A percentile compares a stretch with the other conserved stretches of the same genome.
phyloP scores from a whole-genome alignment of 2,888 invertebrate genomes.

The Stramonita haemastoma region DNA sequence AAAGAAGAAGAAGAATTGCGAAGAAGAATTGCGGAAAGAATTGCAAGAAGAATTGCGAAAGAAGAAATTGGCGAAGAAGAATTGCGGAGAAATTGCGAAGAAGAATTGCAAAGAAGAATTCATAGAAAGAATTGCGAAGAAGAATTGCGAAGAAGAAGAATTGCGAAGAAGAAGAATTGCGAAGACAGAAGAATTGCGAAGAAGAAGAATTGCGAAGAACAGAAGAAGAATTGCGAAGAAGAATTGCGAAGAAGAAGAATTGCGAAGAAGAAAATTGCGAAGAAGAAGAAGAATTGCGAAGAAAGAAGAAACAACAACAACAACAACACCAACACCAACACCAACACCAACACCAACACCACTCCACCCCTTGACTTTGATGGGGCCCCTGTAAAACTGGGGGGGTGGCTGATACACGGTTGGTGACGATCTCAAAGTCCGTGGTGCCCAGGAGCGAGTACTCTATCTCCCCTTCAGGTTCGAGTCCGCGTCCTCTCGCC shows the following conservation, averaged over 20 bases:
- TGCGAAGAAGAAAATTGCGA: neutral
- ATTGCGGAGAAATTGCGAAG: neutral
- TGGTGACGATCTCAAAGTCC: slow-evolving; percentile 32
- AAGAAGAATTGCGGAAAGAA: neutral
- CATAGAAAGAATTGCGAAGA: neutral
- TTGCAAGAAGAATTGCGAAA: neutral
- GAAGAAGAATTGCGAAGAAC: neutral
- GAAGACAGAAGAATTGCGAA: too few relatives aligned
- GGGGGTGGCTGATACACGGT: neutral
- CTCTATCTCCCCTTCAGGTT: slow-evolving; percentile 34
- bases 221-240: too few relatives aligned
- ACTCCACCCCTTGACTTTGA: slow-evolving; percentile 39
- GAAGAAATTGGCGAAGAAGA: neutral
- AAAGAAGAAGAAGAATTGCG: neutral
- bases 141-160: neutral
- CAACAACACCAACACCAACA: neutral
- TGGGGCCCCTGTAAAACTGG: slow-evolving; percentile 9
- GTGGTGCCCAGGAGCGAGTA: slow-evolving; percentile 34
- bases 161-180: too few relatives aligned
- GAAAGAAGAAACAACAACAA: neutral
- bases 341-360: neutral
- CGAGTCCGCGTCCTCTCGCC: slow-evolving; percentile 41
- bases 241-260: neutral
- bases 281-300: neutral
- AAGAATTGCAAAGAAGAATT: neutral